Evolutionary conservation across 1,140 invertebrate species (phyloP).

Genomic region (Teleopsis dalmanni): DNA sequence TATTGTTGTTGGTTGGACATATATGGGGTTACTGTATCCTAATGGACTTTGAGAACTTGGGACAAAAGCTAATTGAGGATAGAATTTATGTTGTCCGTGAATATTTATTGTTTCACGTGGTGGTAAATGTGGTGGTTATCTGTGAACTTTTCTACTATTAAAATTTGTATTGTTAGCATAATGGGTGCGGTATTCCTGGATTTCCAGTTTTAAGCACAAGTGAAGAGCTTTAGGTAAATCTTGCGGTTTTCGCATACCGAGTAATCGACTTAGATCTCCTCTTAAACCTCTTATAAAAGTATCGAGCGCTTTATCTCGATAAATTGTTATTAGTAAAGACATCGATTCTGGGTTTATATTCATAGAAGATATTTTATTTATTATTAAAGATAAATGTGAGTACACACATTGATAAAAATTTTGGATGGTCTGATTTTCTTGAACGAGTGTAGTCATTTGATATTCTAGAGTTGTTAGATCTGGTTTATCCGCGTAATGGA

Average conservation of each 20-base stretch:
- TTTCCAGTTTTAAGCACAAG: no score
- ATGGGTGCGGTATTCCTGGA: neutral
- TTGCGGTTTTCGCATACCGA: neutral
- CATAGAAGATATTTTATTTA: neutral
- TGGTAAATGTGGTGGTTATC: neutral
- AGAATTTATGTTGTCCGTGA: neutral
- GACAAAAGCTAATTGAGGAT: neutral
- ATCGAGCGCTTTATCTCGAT: neutral
- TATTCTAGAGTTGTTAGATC: neutral
- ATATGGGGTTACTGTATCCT: no score
- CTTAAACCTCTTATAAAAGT: neutral
- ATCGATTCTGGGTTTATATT: neutral
- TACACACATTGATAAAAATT: neutral
- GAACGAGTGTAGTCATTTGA: neutral
- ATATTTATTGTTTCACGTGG: no score
- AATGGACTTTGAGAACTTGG: no score
- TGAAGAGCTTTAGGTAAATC: neutral
- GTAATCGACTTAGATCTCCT: neutral
- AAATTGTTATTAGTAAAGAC: neutral
- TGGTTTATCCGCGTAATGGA: neutral
- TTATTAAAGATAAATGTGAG: neutral
- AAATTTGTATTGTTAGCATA: neutral
- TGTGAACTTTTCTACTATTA: neutral
- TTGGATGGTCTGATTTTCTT: neutral
- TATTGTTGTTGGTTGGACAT: no score